These are phyloP conservation scores for Lepidostoma basale DNA, from an alignment of 1,140 invertebrate species.

Conservation along the genomic window DNA sequence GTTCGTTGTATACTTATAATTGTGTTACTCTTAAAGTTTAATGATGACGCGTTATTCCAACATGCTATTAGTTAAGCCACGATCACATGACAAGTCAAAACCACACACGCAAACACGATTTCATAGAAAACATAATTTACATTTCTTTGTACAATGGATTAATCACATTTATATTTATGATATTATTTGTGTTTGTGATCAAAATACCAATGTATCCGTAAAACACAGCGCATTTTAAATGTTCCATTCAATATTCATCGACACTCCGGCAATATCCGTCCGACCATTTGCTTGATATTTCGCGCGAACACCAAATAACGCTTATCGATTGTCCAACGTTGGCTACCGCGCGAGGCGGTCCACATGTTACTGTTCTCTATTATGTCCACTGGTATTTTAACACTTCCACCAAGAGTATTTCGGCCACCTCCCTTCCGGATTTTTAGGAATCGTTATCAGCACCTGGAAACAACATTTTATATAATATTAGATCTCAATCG, in stretches of 20 bases:
- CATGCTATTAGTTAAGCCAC: constrained; percentile 47
- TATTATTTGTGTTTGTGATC: constrained; percentile 23
- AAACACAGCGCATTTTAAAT: constrained; percentile 22
- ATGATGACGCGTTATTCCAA: constrained; percentile 40
- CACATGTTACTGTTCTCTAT: constrained; percentile 11
- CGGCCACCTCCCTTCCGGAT: not conserved
- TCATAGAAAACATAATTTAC: constrained; percentile 44
- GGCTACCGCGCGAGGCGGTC: not conserved
- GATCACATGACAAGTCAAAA: constrained; percentile 47
- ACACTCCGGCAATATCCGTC: not conserved
- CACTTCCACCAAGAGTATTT: not conserved
- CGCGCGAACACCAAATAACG: constrained; percentile 16
- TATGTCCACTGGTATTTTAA: constrained; percentile 11
- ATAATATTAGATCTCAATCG: no score
- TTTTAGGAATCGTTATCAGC: constrained; percentile 33
- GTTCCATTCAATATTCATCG: constrained; percentile 7
- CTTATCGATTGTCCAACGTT: constrained; percentile 20
- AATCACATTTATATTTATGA: constrained; percentile 40
- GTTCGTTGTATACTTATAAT: constrained; percentile 42
- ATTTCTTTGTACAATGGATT: constrained; percentile 43
- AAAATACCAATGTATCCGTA: constrained; percentile 23
- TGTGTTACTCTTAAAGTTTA: constrained; percentile 30
- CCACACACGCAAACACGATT: constrained; percentile 46
- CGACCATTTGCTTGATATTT: constrained; percentile 15
- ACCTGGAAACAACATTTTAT: constrained; percentile 33